Evolutionary conservation across 53 echinoderm and acorn worm genomes (phyloP).

Genomic region (Holothuria scabra): DNA sequence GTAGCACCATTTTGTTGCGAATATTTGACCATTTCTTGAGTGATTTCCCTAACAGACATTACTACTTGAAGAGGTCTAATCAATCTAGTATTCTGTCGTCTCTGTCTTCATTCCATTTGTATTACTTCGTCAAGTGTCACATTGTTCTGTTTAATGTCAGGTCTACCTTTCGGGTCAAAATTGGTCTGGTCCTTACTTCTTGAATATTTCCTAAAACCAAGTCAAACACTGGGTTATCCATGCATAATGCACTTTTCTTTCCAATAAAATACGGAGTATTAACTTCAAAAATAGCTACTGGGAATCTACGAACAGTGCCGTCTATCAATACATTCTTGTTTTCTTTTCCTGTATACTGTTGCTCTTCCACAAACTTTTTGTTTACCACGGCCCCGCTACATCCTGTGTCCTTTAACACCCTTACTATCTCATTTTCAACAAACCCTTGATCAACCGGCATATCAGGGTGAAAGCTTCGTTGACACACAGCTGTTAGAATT

Average conservation of each 20-base stretch:
- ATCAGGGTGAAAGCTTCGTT: background rate
- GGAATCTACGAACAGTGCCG: conserved; percentile 42
- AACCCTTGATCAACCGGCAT: conserved; percentile 18
- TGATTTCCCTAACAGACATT: no score
- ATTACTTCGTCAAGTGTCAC: background rate
- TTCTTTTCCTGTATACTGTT: background rate
- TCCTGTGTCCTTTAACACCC: conserved; percentile 41
- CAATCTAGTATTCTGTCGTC: conserved; percentile 3
- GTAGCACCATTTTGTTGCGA: conserved; percentile 20
- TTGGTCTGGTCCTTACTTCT: conserved; percentile 15
- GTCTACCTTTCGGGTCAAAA: background rate
- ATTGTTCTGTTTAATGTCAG: background rate
- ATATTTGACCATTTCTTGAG: conserved; percentile 5
- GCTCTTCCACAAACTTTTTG: background rate
- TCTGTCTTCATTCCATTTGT: background rate
- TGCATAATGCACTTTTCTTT: conserved; percentile 22
- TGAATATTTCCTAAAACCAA: conserved; percentile 37
- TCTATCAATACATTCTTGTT: conserved; percentile 46
- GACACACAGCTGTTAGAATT: background rate
- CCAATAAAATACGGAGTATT: conserved; percentile 51
- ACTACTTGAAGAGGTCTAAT: no score
- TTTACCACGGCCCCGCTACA: conserved; percentile 55
- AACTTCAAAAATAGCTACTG: conserved; percentile 21
- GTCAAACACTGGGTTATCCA: conserved; percentile 47
- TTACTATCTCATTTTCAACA: background rate